These are phyloP conservation scores for Heliconius himera DNA, from an alignment of 1,140 invertebrate species.

Conservation along the genomic window DNA sequence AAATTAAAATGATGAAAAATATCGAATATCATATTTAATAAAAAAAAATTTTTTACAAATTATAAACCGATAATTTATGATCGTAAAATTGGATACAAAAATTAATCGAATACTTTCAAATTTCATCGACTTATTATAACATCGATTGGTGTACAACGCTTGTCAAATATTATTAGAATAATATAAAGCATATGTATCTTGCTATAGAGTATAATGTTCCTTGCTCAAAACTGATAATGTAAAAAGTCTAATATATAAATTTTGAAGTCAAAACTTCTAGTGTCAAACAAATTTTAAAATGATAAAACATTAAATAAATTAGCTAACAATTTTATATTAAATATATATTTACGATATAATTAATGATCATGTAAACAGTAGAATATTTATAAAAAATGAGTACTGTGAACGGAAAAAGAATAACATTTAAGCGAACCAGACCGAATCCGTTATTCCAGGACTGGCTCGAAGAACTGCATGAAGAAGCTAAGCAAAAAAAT, in stretches of 20 bases:
- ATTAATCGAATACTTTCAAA: not conserved
- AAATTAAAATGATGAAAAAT: too few species aligned
- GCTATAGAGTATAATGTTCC: too few species aligned
- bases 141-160: not conserved
- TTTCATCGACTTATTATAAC: not conserved
- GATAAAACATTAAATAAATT: too few species aligned
- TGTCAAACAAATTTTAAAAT: not conserved
- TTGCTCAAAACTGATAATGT: too few species aligned
- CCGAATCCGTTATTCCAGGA: conserved; percentile 93
- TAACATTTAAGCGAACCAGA: conserved; percentile 81
- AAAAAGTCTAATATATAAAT: too few species aligned
- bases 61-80: not conserved
- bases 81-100: too few species aligned
- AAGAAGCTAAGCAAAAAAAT: conserved; percentile 86
- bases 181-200: too few species aligned
- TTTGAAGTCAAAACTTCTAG: too few species aligned
- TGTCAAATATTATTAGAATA: not conserved
- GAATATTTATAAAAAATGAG: conserved; percentile 24
- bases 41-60: not conserved
- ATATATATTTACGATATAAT: too few species aligned
- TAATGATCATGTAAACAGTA: too few species aligned
- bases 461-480: conserved; percentile 91
- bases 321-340: too few species aligned
- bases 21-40: too few species aligned
- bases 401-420: conserved; percentile 60